Conservation (phyloP, 1,140 invertebrate species). For the Dysdera silvatica region DNA sequence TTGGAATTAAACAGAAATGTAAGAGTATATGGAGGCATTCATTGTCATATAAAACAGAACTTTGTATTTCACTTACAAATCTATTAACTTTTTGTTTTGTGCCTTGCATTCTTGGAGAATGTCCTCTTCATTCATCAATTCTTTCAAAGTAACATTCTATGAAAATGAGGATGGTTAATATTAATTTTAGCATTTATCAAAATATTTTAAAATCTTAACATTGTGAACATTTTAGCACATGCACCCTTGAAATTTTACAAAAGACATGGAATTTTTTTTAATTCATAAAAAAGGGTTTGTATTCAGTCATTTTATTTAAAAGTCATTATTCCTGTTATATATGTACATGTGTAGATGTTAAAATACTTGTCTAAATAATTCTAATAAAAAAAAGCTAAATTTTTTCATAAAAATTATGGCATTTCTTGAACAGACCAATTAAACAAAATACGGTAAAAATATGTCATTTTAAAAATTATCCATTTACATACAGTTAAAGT, state of each 20-base stretch:
- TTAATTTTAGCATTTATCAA: slow-evolving; percentile 19
- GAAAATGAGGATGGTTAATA: slow-evolving; percentile 38
- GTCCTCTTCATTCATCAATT: slow-evolving; percentile 88
- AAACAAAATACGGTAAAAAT: too few species aligned
- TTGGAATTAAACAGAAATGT: too few species aligned
- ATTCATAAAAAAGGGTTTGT: background rate
- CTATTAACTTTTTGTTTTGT: slow-evolving; percentile 81
- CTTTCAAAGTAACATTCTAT: slow-evolving; percentile 79
- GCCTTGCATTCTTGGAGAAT: slow-evolving; percentile 91
- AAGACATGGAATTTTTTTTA: background rate
- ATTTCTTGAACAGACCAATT: too few species aligned
- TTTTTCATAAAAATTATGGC: too few species aligned
- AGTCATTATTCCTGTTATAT: background rate
- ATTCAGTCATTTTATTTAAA: background rate
- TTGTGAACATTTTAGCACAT: background rate
- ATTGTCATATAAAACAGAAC: too few species aligned
- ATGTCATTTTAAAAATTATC: too few species aligned
- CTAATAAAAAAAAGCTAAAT: background rate
- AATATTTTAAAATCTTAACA: slow-evolving; percentile 8
- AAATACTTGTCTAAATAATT: background rate
- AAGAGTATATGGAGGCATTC: too few species aligned
- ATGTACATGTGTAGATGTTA: background rate
- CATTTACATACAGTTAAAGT: too few species aligned
- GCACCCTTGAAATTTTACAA: slow-evolving; percentile 1
- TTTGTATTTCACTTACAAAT: slow-evolving; percentile 65